phyloP scores from a whole-genome alignment of 2,113 vertebrate species.

The Eclectus roratus region DNA sequence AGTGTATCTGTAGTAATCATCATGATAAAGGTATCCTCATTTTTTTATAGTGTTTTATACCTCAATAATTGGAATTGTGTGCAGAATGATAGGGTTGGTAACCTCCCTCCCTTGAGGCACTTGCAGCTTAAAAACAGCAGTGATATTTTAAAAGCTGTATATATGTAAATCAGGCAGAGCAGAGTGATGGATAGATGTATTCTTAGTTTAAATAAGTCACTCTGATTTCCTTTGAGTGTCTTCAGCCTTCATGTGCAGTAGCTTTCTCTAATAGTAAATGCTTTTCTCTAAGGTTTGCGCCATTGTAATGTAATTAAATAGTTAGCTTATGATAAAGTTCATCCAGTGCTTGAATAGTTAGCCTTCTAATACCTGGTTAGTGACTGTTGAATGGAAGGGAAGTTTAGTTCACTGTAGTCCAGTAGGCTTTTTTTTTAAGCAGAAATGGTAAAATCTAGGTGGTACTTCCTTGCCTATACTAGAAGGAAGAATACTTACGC shows the following conservation, averaged over 20 bases:
- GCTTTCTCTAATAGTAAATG: background rate
- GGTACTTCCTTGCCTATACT: background rate
- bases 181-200: background rate
- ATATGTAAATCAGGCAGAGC: conserved; percentile 38
- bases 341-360: background rate
- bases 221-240: background rate
- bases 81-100: background rate
- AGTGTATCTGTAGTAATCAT: background rate
- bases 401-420: background rate
- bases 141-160: conserved; percentile 55
- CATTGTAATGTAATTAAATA: background rate
- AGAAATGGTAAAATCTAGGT: background rate
- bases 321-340: background rate
- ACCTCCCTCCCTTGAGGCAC: conserved; percentile 41
- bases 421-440: background rate
- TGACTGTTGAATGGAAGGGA: background rate
- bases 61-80: conserved; percentile 2
- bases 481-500: background rate
- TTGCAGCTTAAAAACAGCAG: background rate
- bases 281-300: background rate
- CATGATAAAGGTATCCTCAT: background rate
- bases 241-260: background rate
- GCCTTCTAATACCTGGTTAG: background rate
- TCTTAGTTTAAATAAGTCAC: conserved; percentile 30
- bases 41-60: background rate